These are phyloP conservation scores for Oxytorus armatus DNA, from an alignment of 2,888 invertebrate species.

Conservation along the genomic window DNA sequence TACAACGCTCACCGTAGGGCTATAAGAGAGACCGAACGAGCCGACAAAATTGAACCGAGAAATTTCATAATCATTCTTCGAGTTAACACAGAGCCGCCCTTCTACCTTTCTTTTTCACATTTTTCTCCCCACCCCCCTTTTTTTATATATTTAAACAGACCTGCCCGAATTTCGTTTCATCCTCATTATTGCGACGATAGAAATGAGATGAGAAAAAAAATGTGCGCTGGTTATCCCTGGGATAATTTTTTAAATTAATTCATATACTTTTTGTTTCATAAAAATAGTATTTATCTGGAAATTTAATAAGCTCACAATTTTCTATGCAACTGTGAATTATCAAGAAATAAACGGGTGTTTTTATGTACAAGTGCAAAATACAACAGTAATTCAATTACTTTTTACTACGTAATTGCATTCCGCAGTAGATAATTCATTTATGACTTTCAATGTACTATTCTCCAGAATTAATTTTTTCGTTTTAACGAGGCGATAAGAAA, in stretches of 20 bases:
- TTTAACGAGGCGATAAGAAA: slow-evolving; percentile 48
- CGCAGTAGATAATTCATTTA: slow-evolving; percentile 51
- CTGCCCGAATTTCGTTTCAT: slow-evolving; percentile 21
- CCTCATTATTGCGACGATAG: slow-evolving; percentile 5
- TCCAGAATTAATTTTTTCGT: slow-evolving; percentile 36
- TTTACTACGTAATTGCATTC: slow-evolving; percentile 46
- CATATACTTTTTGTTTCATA: background rate
- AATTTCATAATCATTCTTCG: slow-evolving; percentile 65
- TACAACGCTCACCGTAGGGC: slow-evolving; percentile 56
- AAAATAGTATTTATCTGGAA: background rate
- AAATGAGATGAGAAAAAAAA: slow-evolving; percentile 8
- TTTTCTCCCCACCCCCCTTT: slow-evolving; percentile 5
- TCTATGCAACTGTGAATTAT: background rate
- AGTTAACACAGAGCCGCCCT: slow-evolving; percentile 51
- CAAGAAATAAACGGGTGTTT: background rate
- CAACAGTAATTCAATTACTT: slow-evolving; percentile 38
- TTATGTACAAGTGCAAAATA: background rate
- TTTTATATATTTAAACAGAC: slow-evolving; percentile 29
- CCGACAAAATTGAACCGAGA: slow-evolving; percentile 65
- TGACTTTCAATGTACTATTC: slow-evolving; percentile 16
- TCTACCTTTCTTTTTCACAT: slow-evolving; percentile 34
- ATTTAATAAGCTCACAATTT: background rate
- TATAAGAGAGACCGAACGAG: slow-evolving; percentile 61
- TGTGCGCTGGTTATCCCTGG: background rate
- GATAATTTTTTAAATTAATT: slow-evolving; percentile 30